These are phyloP conservation scores for Rallus crepitans DNA, from an alignment of 2,797 vertebrate genomes.

Conservation along the genomic window DNA sequence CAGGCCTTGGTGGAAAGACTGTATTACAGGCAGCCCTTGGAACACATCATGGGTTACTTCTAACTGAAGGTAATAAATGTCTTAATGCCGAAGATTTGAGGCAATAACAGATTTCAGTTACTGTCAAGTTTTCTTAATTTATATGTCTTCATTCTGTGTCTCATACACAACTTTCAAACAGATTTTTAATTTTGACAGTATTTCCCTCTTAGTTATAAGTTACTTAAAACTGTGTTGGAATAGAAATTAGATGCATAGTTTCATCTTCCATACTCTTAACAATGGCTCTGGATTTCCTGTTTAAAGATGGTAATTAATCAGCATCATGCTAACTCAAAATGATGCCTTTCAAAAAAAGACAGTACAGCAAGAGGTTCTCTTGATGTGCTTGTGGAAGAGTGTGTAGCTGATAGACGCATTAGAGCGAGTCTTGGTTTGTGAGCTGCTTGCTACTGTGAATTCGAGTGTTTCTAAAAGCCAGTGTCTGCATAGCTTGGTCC, in stretches of 20 bases:
- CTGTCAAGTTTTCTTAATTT: not conserved
- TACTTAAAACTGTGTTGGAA: not conserved
- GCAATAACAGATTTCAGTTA: not conserved
- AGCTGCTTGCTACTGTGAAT: not conserved
- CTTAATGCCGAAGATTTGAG: not conserved
- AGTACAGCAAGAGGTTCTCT: not conserved
- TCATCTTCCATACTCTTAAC: not conserved
- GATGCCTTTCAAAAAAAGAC: not conserved
- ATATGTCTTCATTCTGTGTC: not conserved
- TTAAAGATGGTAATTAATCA: not conserved
- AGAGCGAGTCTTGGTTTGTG: not conserved
- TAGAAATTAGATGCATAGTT: not conserved
- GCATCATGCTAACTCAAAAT: not conserved
- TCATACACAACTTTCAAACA: not conserved
- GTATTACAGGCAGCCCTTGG: slow-evolving; percentile 93
- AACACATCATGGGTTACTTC: slow-evolving; percentile 86
- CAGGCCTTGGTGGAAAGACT: slow-evolving; percentile 83
- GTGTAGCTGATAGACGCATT: not conserved
- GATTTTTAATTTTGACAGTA: not conserved
- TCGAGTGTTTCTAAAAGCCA: not conserved
- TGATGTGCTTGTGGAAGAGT: not conserved
- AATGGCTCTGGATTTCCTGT: not conserved
- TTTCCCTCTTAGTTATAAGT: not conserved
- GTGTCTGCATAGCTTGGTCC: not conserved
- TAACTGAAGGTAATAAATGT: slow-evolving; percentile 88